Conservation (phyloP, 2,113 vertebrate genomes). For the Rhea americana region DNA sequence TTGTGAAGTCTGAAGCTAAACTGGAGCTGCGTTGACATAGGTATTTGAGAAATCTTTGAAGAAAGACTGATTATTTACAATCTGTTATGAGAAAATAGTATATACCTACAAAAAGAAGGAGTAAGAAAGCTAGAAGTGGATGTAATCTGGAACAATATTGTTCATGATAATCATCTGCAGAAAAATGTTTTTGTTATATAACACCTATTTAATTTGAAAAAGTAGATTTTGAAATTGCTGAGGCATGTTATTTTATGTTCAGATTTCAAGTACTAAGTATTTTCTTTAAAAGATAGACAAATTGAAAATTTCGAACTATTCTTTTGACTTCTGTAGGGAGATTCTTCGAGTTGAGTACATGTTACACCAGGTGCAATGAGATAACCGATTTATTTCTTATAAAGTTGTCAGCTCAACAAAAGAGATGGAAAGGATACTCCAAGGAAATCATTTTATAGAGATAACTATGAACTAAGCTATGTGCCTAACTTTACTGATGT, state of each 20-base stretch:
- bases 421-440: not conserved
- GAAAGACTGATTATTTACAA: not conserved
- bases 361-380: not conserved
- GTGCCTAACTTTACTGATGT: not conserved
- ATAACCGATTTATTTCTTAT: not conserved
- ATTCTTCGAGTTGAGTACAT: not conserved
- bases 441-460: not conserved
- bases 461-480: not conserved
- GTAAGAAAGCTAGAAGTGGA: not conserved
- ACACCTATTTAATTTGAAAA: not conserved
- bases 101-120: rapidly evolving
- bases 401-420: not conserved
- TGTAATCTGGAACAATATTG: not conserved
- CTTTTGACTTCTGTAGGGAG: not conserved
- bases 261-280: not conserved
- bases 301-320: not conserved
- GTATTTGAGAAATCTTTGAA: not conserved
- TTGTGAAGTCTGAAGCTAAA: not conserved
- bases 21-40: rapidly evolving
- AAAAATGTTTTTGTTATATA: not conserved
- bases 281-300: not conserved
- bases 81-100: not conserved
- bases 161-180: rapidly evolving
- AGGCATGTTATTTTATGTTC: not conserved
- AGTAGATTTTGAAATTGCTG: not conserved